Percentiles rank a stretch among this genome's conserved stretches.
Evolutionary conservation across 2,797 vertebrate species (phyloP).

Genomic region (Enteromius mattozi): DNA sequence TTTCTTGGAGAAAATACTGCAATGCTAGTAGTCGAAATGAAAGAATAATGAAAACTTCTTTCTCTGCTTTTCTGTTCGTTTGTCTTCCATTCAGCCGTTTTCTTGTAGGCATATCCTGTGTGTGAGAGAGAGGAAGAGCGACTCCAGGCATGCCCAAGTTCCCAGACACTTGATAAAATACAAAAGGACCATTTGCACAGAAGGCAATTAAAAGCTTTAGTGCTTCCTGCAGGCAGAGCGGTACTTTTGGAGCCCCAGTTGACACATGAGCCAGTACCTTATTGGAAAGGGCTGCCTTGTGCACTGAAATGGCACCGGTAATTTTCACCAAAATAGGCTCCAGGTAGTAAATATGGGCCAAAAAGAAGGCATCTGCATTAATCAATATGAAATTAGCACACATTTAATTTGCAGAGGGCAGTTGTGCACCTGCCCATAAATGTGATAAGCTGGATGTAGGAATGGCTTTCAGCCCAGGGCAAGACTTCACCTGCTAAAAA

Average conservation of each 20-base stretch:
- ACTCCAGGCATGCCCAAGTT: constrained; percentile 72
- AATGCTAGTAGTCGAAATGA: background rate
- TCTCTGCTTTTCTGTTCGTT: constrained; percentile 33
- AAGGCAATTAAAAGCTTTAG: constrained; percentile 99
- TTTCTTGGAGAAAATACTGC: constrained; percentile 14
- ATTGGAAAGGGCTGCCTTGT: constrained; percentile 89
- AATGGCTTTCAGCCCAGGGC: background rate
- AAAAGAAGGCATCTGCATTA: constrained; percentile 86
- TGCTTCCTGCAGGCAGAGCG: constrained; percentile 95
- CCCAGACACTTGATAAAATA: constrained; percentile 82
- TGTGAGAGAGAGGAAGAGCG: constrained; percentile 58
- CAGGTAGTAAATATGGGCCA: constrained; percentile 86
- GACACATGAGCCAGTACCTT: constrained; percentile 95
- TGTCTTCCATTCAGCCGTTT: constrained; percentile 48
- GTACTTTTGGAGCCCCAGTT: constrained; percentile 95
- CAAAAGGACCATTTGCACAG: constrained; percentile 94
- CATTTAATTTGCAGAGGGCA: constrained; percentile 78
- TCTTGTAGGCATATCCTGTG: constrained; percentile 42
- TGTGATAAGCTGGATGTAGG: constrained; percentile 47
- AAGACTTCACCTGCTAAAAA: constrained; percentile 23
- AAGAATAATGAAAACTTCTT: constrained; percentile 9
- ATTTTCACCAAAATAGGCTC: constrained; percentile 92
- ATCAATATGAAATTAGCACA: constrained; percentile 87
- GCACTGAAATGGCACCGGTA: constrained; percentile 91
- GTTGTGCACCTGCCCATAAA: constrained; percentile 77